Evolutionary conservation across 1,140 invertebrate species (phyloP), one percentile per base, ranked within the genome.

Genomic region (Grapholita molesta): DNA sequence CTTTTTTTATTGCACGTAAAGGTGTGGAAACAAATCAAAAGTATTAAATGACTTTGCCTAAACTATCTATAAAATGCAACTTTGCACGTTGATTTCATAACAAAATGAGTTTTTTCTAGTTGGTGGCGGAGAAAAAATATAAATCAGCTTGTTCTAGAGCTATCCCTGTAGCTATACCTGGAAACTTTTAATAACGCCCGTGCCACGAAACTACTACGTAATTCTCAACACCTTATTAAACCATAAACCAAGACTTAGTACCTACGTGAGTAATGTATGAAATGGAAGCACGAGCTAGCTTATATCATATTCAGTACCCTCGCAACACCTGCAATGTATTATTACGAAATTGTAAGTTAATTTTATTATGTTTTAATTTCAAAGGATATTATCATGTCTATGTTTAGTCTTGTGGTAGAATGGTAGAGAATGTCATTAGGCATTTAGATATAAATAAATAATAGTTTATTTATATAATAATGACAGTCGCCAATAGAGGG

Each of bases 301-400:
- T 28, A 28, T 61, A 61, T 18, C n/a, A 61, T 30, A 61, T 61
- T 61, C 32, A 61, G 30, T 61, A 61, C 55, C 3, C 15, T 61
- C 8, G 25, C 55, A 61, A 61, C 55, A 61, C 55, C 55, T 30
- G 55, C 12, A 28, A 28, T 28, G 25, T 30, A 15, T 61, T 61
- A 30, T 57, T 57, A 24, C 7, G 2, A 48, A 21, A 21, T 18
- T 21, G 42, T 21, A 21, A 48, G 21, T 21, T 48, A 48, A 8
- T 48, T 21, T 48, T 21, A n/a, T 18, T 18, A 48, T 3, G 0
- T 64, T 72, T 53, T 64, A 68, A 67, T 65, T 69, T 66, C 68
- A 70, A 61, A 48, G 65, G 66, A 71, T 68, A n/a, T n/a, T n/a
- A n/a, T n/a, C n/a, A n/a, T n/a, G n/a, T n/a, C n/a, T n/a, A n/a